These are phyloP conservation scores for Bombus polaris DNA, from an alignment of 1,140 invertebrate genomes.

Conservation along the genomic window DNA sequence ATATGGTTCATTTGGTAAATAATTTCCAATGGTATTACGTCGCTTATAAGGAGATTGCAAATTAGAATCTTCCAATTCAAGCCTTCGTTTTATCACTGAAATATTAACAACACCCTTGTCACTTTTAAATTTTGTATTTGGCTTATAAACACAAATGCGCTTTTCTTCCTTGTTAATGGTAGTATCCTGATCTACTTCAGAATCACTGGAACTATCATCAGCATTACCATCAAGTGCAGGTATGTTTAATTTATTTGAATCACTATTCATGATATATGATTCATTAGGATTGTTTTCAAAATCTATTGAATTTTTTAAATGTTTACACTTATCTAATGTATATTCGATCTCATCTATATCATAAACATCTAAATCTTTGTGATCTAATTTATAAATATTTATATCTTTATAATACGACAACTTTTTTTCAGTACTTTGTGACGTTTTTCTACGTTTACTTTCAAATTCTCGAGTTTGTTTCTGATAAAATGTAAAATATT, in stretches of 20 bases:
- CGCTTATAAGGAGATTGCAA: constrained; percentile 31
- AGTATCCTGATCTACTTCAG: constrained; percentile 66
- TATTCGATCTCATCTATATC: constrained; percentile 41
- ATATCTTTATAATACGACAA: not conserved
- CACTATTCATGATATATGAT: not conserved
- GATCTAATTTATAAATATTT: constrained; percentile 19
- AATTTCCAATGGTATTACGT: constrained; percentile 11
- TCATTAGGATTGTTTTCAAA: not conserved
- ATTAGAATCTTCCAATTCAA: constrained; percentile 10
- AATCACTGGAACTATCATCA: constrained; percentile 55
- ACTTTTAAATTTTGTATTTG: constrained; percentile 29
- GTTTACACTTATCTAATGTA: constrained; percentile 6
- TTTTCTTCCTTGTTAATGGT: constrained; percentile 70
- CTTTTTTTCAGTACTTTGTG: not conserved
- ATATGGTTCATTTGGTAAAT: constrained; percentile 45
- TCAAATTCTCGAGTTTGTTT: not conserved
- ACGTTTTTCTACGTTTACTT: not conserved
- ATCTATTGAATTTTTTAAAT: not conserved
- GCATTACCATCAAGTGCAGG: constrained; percentile 46
- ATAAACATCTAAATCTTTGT: constrained; percentile 56
- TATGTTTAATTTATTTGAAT: constrained; percentile 30
- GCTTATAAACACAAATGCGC: constrained; percentile 72
- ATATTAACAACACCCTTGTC: constrained; percentile 14
- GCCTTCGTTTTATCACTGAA: constrained; percentile 72
- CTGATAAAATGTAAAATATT: not conserved